Base-by-base conservation (phyloP, 1,140 invertebrate genomes). In the Schmidtea mediterranea region DNA sequence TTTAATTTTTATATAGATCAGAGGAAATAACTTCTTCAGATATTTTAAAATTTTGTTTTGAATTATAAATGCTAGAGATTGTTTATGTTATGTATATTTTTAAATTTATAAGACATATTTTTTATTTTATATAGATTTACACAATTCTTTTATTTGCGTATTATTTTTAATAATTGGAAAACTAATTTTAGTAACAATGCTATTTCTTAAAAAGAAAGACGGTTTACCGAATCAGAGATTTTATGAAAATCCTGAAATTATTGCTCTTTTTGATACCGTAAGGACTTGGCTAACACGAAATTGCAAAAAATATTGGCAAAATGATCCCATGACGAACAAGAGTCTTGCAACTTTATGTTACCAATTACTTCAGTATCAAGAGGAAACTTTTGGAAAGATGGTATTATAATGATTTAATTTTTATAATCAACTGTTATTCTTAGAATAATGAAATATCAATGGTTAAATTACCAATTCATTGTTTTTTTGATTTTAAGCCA, bases 241-340 rank as follows among this genome's bases (percentile, higher is more conserved):
- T 68, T 92, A 82, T 61, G 83, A 92, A 66, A 76, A 80, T 16
- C 69, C 79, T 15, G 86, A 92, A 68, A 80, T 80, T 19, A 67
- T 92, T 22, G 73, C 77, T 48, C 76, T 80, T 53, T 79, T 94
- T 54, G 86, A 92, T 63, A 73, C 74, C 49, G 78, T 92, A 38
- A 75, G 79, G 66, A 75, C 80, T 63, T 92, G 87, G 87, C 70
- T 94, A 36, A 75, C 80, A 58, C 90, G 90, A 69, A 87, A 83
- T 66, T 82, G 77, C 62, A 92, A 90, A 73, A 92, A 90, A 80
- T 78, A 80, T 67, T 71, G 80, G 40, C 76, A 80, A 64, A 77
- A 81, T 43, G 87, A 95, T 67, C 82, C 82, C 52, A 80, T 83
- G 36, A 92, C 81, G 21, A 86, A 81, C 59, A 89, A 92, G 68